Evolutionary conservation across 2,113 vertebrate species (phyloP).

Genomic region (Australoheros scitulus): DNA sequence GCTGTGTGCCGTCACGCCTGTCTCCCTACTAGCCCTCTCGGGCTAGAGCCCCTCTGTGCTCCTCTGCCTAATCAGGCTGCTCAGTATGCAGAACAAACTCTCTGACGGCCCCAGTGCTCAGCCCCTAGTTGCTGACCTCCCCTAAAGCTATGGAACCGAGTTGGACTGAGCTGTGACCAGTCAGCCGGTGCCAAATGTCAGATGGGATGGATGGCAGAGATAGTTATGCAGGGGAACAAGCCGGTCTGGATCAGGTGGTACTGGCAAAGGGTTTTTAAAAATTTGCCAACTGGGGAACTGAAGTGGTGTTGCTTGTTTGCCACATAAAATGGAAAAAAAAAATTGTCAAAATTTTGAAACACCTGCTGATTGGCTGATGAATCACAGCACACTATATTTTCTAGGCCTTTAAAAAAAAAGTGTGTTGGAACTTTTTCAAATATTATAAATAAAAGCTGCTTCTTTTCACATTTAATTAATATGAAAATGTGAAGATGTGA

Average conservation of each 20-base stretch:
- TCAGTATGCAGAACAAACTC: constrained; percentile 74
- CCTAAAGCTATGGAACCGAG: constrained; percentile 69
- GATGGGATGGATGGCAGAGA: constrained; percentile 70
- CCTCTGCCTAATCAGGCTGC: constrained; percentile 75
- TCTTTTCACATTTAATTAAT: not conserved
- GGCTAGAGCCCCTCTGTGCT: constrained; percentile 58
- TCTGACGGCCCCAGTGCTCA: constrained; percentile 59
- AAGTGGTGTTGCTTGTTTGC: constrained; percentile 41
- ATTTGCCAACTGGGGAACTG: constrained; percentile 45
- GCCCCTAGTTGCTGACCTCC: constrained; percentile 74
- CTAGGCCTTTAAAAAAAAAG: not conserved
- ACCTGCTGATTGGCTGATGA: constrained; percentile 10
- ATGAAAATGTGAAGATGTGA: not conserved
- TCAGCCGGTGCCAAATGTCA: constrained; percentile 75
- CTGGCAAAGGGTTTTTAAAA: constrained; percentile 47
- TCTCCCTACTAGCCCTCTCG: constrained; percentile 59
- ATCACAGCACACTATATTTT: not conserved
- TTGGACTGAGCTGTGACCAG: constrained; percentile 69
- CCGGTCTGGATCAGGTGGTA: constrained; percentile 53
- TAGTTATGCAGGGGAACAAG: constrained; percentile 63
- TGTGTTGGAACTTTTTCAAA: not conserved
- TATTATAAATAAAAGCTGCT: not conserved
- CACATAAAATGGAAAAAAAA: constrained; percentile 21
- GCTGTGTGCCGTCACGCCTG: constrained; percentile 60
- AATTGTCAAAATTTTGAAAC: constrained; percentile 21